Conservation (phyloP, 1,140 invertebrate species). For the Copidosoma floridanum region DNA sequence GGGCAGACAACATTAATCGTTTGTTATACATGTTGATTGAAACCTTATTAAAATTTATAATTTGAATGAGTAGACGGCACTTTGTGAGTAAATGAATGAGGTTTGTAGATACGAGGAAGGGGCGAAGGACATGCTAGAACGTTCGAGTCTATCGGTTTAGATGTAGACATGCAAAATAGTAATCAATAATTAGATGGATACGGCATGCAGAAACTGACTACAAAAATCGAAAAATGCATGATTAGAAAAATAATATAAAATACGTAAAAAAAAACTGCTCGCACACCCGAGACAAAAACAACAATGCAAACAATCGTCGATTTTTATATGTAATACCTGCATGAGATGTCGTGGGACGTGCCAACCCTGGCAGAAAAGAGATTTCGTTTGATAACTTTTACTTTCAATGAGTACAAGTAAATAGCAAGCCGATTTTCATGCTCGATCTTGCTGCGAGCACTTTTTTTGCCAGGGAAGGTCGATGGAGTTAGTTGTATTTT, state of each 20-base stretch:
- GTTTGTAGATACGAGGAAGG: not conserved
- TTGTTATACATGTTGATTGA: no score
- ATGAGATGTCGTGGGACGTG: constrained; percentile 13
- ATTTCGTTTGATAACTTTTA: no score
- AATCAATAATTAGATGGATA: constrained; percentile 5
- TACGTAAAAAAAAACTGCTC: constrained; percentile 44
- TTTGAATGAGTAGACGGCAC: no score
- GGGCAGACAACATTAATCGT: no score
- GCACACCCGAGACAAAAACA: constrained; percentile 35
- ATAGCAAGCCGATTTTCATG: no score
- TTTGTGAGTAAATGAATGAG: no score
- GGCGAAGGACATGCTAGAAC: not conserved
- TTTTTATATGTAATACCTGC: constrained; percentile 20
- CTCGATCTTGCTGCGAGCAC: not conserved
- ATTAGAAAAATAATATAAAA: constrained; percentile 16
- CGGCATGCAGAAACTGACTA: constrained; percentile 19
- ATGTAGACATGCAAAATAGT: no score
- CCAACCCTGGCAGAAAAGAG: constrained; percentile 18
- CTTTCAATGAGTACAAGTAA: no score
- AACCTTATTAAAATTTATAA: no score
- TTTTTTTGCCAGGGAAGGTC: constrained; percentile 21
- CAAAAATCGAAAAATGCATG: no score
- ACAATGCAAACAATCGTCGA: constrained; percentile 9
- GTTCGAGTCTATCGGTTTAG: constrained; percentile 7
- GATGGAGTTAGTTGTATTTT: constrained; percentile 32